Evolutionary conservation across 2,888 invertebrate species (phyloP).

Genomic region (Hyposoter dolosus): DNA sequence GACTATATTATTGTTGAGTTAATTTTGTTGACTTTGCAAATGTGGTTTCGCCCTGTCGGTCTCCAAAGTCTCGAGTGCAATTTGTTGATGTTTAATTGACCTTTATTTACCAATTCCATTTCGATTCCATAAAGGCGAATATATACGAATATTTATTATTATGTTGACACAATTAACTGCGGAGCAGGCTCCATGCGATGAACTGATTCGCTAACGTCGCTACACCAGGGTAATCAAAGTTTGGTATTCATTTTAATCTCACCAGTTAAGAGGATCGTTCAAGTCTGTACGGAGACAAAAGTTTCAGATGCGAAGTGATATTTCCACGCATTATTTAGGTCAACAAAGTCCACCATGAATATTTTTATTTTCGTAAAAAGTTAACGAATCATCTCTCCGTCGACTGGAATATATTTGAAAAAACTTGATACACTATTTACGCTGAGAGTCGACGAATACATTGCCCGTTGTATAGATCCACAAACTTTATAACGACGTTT

Average conservation of each 20-base stretch:
- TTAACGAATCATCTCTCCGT: neutral
- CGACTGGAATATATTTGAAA: neutral
- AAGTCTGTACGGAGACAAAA: neutral
- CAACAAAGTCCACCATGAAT: neutral
- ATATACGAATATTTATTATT: neutral
- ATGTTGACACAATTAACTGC: neutral
- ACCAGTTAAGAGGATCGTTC: neutral
- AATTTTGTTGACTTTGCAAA: no score
- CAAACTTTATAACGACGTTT: conserved; percentile 20
- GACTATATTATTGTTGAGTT: no score
- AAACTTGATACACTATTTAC: conserved; percentile 16
- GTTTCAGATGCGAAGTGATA: neutral
- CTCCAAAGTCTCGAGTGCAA: neutral
- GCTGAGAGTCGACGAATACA: conserved; percentile 26
- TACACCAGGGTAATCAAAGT: neutral
- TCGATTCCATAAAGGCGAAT: neutral
- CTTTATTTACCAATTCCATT: neutral
- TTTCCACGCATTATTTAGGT: neutral
- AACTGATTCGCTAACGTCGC: neutral
- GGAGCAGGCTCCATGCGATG: neutral
- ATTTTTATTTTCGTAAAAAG: conserved; percentile 3
- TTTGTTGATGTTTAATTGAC: neutral
- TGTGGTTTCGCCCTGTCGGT: neutral
- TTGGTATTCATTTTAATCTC: neutral
- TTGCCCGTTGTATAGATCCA: conserved; percentile 18